A percentile compares a stretch with the other conserved stretches of the same genome.
These are phyloP conservation scores for Plumapathes pennacea DNA, from an alignment of 92 coral and sea anemone species.

Conservation along the genomic window DNA sequence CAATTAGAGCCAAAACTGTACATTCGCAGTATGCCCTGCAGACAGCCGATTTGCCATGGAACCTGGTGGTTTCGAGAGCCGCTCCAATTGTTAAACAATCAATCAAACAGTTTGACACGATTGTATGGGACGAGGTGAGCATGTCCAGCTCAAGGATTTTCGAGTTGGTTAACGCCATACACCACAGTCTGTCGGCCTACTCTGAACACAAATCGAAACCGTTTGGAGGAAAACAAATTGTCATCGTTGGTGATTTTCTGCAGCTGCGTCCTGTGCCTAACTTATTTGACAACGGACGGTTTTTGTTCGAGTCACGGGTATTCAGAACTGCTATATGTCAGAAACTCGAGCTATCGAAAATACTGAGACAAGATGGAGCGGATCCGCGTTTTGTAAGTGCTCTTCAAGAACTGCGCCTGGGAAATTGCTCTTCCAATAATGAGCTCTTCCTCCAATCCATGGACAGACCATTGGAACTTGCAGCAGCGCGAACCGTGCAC, in stretches of 20 bases:
- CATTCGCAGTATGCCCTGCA: too few relatives aligned
- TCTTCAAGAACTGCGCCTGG: constrained; percentile 6
- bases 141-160: constrained; percentile 2
- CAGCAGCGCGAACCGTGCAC: constrained; percentile 7
- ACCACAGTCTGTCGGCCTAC: constrained; percentile 1
- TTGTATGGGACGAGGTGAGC: constrained; percentile 4
- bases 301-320: constrained; percentile 19
- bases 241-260: constrained; percentile 47
- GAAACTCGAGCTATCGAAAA: constrained; percentile 11
- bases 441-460: constrained; percentile 1
- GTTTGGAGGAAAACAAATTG: constrained; percentile 46
- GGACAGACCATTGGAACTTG: not conserved
- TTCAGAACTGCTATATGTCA: constrained; percentile 26
- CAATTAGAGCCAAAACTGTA: too few relatives aligned
- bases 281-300: constrained; percentile 30
- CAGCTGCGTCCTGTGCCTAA: constrained; percentile 48
- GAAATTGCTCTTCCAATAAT: constrained; percentile 1
- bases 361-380: constrained; percentile 4
- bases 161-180: constrained; percentile 1
- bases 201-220: not conserved
- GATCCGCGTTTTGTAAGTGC: constrained; percentile 4
- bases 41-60: too few relatives aligned
- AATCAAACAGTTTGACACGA: not conserved
- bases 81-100: too few relatives aligned
- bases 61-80: too few relatives aligned